Evolutionary conservation across 2,113 vertebrate genomes (phyloP).

Genomic region (Planiliza haematocheilus): DNA sequence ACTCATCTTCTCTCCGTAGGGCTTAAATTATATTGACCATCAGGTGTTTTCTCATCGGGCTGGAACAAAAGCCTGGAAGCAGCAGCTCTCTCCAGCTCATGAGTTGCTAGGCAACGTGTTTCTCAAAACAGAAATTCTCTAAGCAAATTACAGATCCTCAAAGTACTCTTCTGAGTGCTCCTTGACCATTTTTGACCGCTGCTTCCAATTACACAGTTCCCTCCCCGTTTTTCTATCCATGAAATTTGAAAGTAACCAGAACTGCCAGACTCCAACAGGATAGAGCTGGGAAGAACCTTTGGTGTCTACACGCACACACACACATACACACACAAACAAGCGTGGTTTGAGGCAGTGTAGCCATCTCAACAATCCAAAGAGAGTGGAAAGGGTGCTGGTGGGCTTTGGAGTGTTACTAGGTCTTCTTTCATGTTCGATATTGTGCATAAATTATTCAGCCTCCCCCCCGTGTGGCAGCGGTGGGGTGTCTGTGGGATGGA

Average conservation of each 20-base stretch:
- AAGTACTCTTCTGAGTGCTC: constrained; percentile 72
- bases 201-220: constrained; percentile 73
- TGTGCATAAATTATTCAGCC: constrained; percentile 88
- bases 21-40: constrained; percentile 70
- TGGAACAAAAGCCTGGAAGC: constrained; percentile 65
- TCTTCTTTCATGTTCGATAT: constrained; percentile 87
- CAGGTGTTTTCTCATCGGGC: constrained; percentile 67
- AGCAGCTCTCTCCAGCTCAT: constrained; percentile 33
- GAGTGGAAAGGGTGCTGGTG: constrained; percentile 65
- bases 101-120: constrained; percentile 77
- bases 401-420: constrained; percentile 75
- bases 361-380: constrained; percentile 61
- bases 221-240: constrained; percentile 57
- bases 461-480: constrained; percentile 71
- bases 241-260: constrained; percentile 66
- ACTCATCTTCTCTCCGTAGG: constrained; percentile 52
- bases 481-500: constrained; percentile 84
- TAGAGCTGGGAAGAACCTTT: constrained; percentile 34
- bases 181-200: constrained; percentile 75
- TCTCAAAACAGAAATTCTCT: constrained; percentile 73
- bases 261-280: constrained; percentile 41
- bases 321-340: constrained; percentile 48
- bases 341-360: constrained; percentile 40
- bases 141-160: constrained; percentile 76
- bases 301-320: constrained; percentile 19